Evolutionary conservation across 1,140 invertebrate species (phyloP), one percentile per base, ranked within the genome.

Genomic region (Muscidifurax raptorellus): DNA sequence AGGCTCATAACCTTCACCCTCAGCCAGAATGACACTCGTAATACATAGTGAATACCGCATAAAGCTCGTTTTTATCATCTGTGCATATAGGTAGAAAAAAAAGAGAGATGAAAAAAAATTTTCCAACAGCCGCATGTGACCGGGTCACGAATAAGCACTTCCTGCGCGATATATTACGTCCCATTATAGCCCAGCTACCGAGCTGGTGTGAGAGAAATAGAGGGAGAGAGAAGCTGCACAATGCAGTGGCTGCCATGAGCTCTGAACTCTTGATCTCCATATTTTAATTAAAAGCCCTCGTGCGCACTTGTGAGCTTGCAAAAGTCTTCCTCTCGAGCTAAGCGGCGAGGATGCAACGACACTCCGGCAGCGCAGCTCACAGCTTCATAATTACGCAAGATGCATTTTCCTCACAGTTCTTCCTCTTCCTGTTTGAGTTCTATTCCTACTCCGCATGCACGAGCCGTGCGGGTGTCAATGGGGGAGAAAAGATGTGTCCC

Each of bases 261-360:
- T 92, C 91, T 89, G 83, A 74, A 59, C 81, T 59, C 80, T 88
- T 90, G 90, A 92, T 92, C 91, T 92, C 89, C 91, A 90, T 90
- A 91, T 91, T 92, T 91, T 91, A 92, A 92, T 92, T 92, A 92
- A 92, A 91, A 89, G 87, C 88, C 80, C 87, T 89, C 86, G 86
- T 30, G 27, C 84, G 10, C 64, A 36, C 85, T 27, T 72, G 25
- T 28, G 67, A 44, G n/a, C 36, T n/a, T 28, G 74, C 44, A n/a
- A 76, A 76, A 76, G 22, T 80, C 78, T 36, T 40, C 22, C 15
- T 77, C 75, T 18, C 28, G 59, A 66, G 52, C 52, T 32, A 66
- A 79, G 52, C 59, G 59, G 30, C 77, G 22, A 59, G 18, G 52
- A 59, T 59, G 52, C 52, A 22, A 59, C 52, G 18, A 18, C 52